Evolutionary conservation across 1,140 invertebrate genomes (phyloP).

Genomic region (Sycophaga agraensis): DNA sequence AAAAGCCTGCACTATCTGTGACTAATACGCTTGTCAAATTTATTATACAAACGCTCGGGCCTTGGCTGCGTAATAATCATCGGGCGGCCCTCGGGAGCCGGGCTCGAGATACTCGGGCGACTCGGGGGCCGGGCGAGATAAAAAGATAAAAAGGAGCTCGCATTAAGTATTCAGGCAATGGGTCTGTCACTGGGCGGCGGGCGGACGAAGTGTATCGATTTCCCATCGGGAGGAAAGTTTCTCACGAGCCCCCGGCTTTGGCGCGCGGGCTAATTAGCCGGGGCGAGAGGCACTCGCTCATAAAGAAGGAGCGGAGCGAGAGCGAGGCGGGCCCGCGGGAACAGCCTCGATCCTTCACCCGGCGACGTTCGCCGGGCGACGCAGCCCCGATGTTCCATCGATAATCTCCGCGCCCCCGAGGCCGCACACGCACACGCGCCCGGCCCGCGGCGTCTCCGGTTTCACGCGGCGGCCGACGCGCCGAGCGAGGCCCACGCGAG

Average conservation of each 20-base stretch:
- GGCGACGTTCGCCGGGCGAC: too few species aligned
- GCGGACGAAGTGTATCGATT: not conserved
- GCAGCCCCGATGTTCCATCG: conserved; percentile 1
- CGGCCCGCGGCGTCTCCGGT: not conserved
- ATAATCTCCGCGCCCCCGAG: not conserved
- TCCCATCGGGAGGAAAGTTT: not conserved
- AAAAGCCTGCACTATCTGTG: not conserved
- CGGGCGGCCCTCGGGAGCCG: too few species aligned
- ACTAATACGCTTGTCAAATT: too few species aligned
- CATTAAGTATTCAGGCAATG: too few species aligned
- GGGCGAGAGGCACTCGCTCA: not conserved
- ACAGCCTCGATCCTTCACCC: conserved; percentile 9
- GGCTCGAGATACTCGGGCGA: too few species aligned
- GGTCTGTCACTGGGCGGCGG: too few species aligned
- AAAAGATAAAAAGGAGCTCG: too few species aligned
- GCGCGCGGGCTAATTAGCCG: not conserved
- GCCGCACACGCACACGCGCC: not conserved
- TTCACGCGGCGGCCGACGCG: too few species aligned
- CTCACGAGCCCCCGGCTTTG: not conserved
- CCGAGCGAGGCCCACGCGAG: too few species aligned
- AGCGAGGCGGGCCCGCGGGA: not conserved
- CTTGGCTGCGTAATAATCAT: too few species aligned
- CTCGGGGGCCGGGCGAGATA: too few species aligned
- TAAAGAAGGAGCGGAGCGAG: not conserved
- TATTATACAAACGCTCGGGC: too few species aligned